These are phyloP conservation scores for Chironomus riparius DNA, from an alignment of 2,888 invertebrate species.

Conservation along the genomic window DNA sequence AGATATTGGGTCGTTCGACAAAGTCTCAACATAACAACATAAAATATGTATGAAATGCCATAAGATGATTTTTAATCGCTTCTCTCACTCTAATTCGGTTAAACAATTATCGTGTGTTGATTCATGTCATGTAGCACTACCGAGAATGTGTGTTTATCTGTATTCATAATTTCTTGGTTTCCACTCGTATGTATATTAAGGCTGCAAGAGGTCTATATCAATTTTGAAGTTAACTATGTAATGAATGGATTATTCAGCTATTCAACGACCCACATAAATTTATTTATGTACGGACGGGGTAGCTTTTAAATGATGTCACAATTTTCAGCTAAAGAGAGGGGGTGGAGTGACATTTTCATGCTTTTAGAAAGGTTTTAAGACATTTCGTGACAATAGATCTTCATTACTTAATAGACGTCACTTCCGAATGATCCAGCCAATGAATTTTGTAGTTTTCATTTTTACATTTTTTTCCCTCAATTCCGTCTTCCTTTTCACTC, in stretches of 20 bases:
- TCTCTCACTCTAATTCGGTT: constrained; percentile 21
- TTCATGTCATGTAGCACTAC: background rate
- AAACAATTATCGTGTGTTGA: constrained; percentile 21
- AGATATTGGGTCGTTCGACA: background rate
- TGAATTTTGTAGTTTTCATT: background rate
- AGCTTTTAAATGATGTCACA: too few relatives aligned
- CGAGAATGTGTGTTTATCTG: background rate
- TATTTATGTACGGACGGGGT: background rate
- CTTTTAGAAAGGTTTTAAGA: too few relatives aligned
- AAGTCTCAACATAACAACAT: background rate
- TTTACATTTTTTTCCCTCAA: background rate
- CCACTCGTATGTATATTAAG: background rate
- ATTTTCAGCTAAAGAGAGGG: too few relatives aligned
- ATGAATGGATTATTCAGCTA: background rate
- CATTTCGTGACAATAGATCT: too few relatives aligned
- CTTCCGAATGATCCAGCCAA: too few relatives aligned
- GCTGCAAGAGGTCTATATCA: background rate
- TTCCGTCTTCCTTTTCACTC: background rate
- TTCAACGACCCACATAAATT: background rate
- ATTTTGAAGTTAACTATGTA: background rate
- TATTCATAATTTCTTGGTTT: background rate
- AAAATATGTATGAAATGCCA: background rate
- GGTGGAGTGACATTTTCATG: too few relatives aligned
- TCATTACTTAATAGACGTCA: too few relatives aligned
- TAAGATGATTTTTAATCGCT: constrained; percentile 1